A percentile compares a stretch with the other conserved stretches of the same genome.
Conservation (phyloP, 2,113 vertebrate genomes). For the Trematocara variabile region DNA sequence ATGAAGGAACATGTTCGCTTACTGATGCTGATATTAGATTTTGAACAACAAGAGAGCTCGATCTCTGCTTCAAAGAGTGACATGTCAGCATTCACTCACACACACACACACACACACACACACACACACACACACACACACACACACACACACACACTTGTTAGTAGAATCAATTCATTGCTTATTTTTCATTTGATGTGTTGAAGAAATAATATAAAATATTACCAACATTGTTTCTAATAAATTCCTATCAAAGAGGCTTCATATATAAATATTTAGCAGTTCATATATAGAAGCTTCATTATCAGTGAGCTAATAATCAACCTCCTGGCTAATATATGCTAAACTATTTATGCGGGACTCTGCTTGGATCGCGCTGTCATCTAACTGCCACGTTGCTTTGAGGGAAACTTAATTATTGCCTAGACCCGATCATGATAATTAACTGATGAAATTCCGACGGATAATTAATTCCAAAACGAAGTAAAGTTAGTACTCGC, state of each 20-base stretch:
- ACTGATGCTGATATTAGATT: neutral
- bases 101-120: neutral
- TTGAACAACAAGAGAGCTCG: neutral
- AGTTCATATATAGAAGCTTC: neutral
- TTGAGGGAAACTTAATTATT: slow-evolving; percentile 48
- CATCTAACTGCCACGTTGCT: neutral
- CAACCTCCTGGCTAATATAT: neutral
- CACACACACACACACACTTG: neutral
- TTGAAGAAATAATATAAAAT: neutral
- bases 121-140: too few species aligned
- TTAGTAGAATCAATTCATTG: neutral
- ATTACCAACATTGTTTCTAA: neutral
- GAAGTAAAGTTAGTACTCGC: slow-evolving; percentile 3
- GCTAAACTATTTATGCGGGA: neutral
- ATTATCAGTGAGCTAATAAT: neutral
- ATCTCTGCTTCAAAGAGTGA: neutral
- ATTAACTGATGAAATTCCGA: slow-evolving; percentile 42
- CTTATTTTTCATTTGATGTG: neutral
- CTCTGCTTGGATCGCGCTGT: neutral
- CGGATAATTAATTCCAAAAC: slow-evolving; percentile 48
- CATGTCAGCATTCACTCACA: neutral
- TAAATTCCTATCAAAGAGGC: neutral
- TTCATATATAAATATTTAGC: neutral
- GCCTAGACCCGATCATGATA: slow-evolving; percentile 29
- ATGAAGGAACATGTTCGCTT: neutral